phyloP scores from a whole-genome alignment of 2,888 invertebrate genomes.

The Drepana falcataria region DNA sequence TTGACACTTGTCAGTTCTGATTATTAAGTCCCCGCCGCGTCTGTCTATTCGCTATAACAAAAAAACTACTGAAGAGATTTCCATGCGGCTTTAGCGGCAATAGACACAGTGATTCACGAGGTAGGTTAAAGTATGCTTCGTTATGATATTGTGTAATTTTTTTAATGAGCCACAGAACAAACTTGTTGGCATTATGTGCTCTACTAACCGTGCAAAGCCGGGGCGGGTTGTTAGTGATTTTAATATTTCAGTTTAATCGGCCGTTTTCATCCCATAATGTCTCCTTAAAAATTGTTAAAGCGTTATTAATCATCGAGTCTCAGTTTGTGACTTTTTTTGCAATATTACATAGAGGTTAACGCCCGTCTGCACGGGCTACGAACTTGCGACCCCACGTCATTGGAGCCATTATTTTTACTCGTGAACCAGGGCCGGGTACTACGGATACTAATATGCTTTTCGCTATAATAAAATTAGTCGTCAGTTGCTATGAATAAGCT shows the following conservation, averaged over 20 bases:
- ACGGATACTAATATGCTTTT: conserved; percentile 14
- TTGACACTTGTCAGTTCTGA: no score
- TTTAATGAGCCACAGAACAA: no score
- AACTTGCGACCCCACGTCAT: conserved; percentile 46
- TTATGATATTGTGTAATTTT: no score
- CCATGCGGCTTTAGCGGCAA: no score
- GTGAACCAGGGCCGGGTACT: conserved; percentile 18
- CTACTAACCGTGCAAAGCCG: no score
- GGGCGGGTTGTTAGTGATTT: no score
- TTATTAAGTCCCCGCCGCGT: no score
- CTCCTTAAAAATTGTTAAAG: background rate
- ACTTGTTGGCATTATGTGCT: no score
- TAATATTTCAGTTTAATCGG: background rate
- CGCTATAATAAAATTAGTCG: conserved; percentile 1
- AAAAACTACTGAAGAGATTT: no score
- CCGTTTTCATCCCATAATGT: background rate
- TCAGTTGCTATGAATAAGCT: background rate
- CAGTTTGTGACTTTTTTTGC: conserved; percentile 15
- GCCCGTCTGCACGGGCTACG: conserved; percentile 37
- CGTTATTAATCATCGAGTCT: conserved; percentile 9
- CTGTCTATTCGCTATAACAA: no score
- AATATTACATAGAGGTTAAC: conserved; percentile 36
- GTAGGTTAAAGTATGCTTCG: no score
- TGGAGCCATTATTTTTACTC: conserved; percentile 32
- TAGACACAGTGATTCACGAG: no score